Base-by-base conservation (phyloP, 2,888 invertebrate genomes). In the Nomada ferruginata region DNA sequence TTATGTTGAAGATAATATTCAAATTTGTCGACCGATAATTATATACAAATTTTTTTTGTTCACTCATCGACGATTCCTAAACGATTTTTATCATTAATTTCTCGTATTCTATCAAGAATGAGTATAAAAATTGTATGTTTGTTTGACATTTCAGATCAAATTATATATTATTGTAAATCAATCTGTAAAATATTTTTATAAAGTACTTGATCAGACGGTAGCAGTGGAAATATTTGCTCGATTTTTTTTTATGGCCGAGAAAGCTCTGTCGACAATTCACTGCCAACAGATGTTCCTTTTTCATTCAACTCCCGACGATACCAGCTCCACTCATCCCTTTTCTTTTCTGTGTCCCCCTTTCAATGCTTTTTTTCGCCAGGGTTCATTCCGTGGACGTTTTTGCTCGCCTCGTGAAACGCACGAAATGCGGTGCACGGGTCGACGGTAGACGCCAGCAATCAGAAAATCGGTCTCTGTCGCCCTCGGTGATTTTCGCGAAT, bases 401-500 rank as follows among this genome's bases (percentile, higher is more conserved):
- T 20, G 44, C 42, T 42, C 42, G 64, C 52, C 18, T 60, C 44
- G 70, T 50, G 61, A 29, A 71, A 85, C 79, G 79, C 76, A 59
- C 55, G 55, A 70, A 76, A 76, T 20, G 68, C 64, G 50, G 44
- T 57, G 61, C 55, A 44, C 47, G 42, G 60, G 44, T 78, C 61
- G 80, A 59, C 53, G 60, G 26, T 52, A 47, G 77, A 59, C 50
- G 26, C 26, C 36, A 61, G 79, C 79, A 80, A 80, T 85, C 80
- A 78, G 66, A 55, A 52, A 61, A 66, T 60, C 82, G 71, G 55
- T 57, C 66, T 20, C 20, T 44, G 74, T 76, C 79, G 65, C 77
- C 69, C 52, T 26, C 61, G 75, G 71, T 75, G 79, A 83, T 80
- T 78, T 57, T 75, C 72, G 44, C 42, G 73, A 73, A 77, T 72